Evolutionary conservation across 2,888 invertebrate species (phyloP), one percentile per base, ranked within the genome.

Genomic region (Orchesellides sinensis): DNA sequence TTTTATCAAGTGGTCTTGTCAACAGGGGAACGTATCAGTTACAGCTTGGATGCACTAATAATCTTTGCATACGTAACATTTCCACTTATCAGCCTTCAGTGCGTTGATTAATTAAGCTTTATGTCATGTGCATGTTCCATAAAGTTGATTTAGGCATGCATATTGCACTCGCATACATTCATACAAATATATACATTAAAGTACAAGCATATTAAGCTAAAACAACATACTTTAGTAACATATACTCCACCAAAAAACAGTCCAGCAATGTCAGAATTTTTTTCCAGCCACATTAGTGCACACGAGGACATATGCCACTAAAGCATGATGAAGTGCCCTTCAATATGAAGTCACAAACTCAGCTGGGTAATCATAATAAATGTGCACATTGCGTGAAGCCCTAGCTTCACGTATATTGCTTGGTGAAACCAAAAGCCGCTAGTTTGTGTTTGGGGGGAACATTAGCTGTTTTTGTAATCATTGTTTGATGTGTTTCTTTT

Each of bases 21-120:
- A 54, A 56, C 52, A 21, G 12, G 59, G 32, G 23, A 29, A 68
- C 79, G 27, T 79, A 79, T 79, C 79, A 72, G 52, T 79, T 79
- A 72, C 79, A 54, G 21, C 19, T 14, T 61, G 27, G 32, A 61
- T 78, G 69, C 52, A 52, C 47, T 49, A 61, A 49, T 78, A 70
- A 69, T 68, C 68, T 61, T n/a, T 10, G 35, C 47, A 21, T 45
- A 69, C 69, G n/a, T 52, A 61, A 49, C 47, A 54, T 19, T 4
- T 66, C 63, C 32, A 77, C 32, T 45, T 5, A 45, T 29, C 10
- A 35, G 5, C 56, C 35, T n/a, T 12, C 65, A 40, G 14, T 66
- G 17, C 59, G 54, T 72, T 79, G 79, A 79, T 72, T 79, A 79
- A 79, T 79, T 79, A 79, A 79, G 65, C 45, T 65, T 79, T 52